A percentile compares a stretch with the other conserved stretches of the same genome.
Conservation (phyloP, 2,888 invertebrate genomes). For the Coelopa pilipes region DNA sequence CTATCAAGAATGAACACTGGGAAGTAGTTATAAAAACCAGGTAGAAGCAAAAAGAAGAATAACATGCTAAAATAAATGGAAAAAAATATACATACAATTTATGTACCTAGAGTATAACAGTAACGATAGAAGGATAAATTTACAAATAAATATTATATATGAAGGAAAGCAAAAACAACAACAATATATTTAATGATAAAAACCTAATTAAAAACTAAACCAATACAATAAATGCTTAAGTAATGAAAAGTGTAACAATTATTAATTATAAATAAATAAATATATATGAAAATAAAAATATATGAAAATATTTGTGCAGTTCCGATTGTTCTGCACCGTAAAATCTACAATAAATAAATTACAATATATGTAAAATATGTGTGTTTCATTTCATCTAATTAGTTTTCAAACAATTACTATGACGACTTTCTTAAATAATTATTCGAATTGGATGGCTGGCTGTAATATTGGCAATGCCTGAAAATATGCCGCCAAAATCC, state of each 20-base stretch:
- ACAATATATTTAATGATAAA: constrained; percentile 22
- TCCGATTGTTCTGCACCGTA: constrained; percentile 40
- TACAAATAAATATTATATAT: too few species aligned
- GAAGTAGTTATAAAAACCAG: neutral
- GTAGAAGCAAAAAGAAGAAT: constrained; percentile 38
- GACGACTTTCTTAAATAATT: neutral
- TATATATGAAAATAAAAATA: constrained; percentile 32
- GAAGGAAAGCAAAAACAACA: too few species aligned
- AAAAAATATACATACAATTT: constrained; percentile 25
- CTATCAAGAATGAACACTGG: constrained; percentile 37
- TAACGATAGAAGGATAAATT: neutral
- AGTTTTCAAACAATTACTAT: neutral
- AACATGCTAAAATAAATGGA: constrained; percentile 24
- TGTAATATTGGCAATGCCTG: neutral
- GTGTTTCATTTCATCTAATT: neutral
- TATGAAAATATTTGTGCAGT: constrained; percentile 32
- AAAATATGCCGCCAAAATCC: too few species aligned
- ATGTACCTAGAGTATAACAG: constrained; percentile 33
- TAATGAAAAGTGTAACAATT: constrained; percentile 19
- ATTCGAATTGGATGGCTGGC: neutral
- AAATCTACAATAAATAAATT: constrained; percentile 33
- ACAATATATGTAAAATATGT: constrained; percentile 20
- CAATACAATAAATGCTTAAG: constrained; percentile 12
- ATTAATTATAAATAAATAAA: constrained; percentile 32
- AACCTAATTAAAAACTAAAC: constrained; percentile 1